Evolutionary conservation across 2,113 vertebrate species (phyloP), one percentile per base, ranked within the genome.

Genomic region (Chaenocephalus aceratus): DNA sequence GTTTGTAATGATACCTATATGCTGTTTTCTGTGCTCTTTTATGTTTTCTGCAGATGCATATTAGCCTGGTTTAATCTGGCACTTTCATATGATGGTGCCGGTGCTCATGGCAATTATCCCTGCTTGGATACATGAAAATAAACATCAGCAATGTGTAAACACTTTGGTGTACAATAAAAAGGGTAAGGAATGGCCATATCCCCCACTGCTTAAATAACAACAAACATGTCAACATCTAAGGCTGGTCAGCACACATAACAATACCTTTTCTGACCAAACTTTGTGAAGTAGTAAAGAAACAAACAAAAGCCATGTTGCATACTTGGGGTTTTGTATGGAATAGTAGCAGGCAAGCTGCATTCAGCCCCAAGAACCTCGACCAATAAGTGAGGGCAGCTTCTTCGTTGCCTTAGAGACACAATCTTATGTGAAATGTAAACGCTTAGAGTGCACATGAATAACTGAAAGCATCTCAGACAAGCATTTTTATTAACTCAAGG

Each of bases 221-320:
- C 58, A 45, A 70, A 21, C 48, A 70, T 36, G 66, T 63, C 13
- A 48, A 60, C 69, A 49, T 74, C 21, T 48, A 64, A 41, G 4
- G 41, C 70, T 6, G 75, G 26, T 41, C 18, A 7, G 62, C 56
- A 56, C 34, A 75, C 23, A 86, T 70, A 75, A 86, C 10, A 48
- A 48, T 26, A 69, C 21, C 26, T 34, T 18, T 52, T 64, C 21
- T 75, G 16, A 65, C 53, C 52, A 46, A 59, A 65, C 16, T 52
- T 57, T 52, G 41, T 44, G 44, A 64, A 21, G 36, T 12, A 62
- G 41, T 16, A 60, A 3, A 0, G 0, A 80, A 68, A 68, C 14
- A 56, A 72, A 61, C 6, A 72, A 60, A 66, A 65, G 26, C 60
- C n/a, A 73, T 53, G 36, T 30, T n/a, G n/a, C n/a, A n/a, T 49